A percentile compares a stretch with the other conserved stretches of the same genome.
phyloP scores from a whole-genome alignment of 2,113 vertebrate species.

The Noctilio leporinus region DNA sequence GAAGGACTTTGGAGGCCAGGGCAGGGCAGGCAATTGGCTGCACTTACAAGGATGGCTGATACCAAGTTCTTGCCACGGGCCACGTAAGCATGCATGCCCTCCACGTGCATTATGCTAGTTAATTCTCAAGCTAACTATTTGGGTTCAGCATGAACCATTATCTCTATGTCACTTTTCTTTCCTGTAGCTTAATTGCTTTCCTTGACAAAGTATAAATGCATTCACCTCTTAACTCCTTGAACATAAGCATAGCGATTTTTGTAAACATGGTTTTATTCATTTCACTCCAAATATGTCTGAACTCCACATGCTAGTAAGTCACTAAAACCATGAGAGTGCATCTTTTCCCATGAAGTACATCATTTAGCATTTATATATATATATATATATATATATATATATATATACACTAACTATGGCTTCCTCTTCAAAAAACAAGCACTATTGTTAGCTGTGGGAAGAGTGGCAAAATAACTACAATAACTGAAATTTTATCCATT shows the following conservation, averaged over 20 bases:
- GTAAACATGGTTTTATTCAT: not conserved
- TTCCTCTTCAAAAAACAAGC: not conserved
- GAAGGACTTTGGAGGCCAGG: not conserved
- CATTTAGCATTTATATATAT: not conserved
- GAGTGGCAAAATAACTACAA: not conserved
- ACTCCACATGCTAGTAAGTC: not conserved
- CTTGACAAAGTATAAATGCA: not conserved
- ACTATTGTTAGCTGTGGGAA: not conserved
- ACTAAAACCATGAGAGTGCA: not conserved
- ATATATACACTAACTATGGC: too few species aligned
- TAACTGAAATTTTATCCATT: not conserved
- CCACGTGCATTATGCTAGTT: not conserved
- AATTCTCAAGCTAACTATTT: not conserved
- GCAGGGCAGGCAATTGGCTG: not conserved
- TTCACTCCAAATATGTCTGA: not conserved
- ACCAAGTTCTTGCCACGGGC: not conserved
- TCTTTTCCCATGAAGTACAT: not conserved
- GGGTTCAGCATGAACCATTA: not conserved
- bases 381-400: too few species aligned
- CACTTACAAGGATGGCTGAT: not conserved
- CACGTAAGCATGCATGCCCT: not conserved
- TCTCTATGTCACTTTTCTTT: not conserved
- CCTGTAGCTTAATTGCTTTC: not conserved
- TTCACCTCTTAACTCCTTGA: not conserved
- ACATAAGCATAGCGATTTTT: not conserved